phyloP scores from a whole-genome alignment of 1,140 invertebrate genomes.

The Yoshiicerus persimilis region DNA sequence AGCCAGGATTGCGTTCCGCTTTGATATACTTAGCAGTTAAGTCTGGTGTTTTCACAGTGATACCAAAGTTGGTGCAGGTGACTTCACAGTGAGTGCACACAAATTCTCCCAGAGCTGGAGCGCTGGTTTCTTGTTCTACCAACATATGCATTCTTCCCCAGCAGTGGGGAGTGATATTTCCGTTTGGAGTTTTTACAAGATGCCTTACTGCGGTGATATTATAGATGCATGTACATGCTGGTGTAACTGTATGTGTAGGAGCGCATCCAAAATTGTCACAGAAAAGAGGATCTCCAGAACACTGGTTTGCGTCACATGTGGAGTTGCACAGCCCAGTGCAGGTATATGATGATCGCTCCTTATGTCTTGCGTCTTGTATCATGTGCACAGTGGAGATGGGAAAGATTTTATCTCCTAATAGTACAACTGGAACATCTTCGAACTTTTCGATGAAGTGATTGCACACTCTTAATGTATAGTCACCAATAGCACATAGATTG shows the following conservation, averaged over 20 bases:
- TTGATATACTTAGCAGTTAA: background rate
- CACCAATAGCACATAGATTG: background rate
- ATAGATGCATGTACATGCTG: background rate
- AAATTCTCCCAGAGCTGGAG: background rate
- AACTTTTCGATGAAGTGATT: background rate
- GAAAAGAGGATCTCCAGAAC: background rate
- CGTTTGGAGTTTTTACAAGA: background rate
- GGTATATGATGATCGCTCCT: background rate
- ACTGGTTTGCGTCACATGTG: background rate
- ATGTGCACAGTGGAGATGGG: background rate
- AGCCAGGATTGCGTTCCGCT: background rate
- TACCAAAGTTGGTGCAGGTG: background rate
- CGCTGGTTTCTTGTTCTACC: background rate
- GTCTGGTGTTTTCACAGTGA: background rate
- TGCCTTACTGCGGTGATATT: background rate
- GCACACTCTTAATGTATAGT: background rate
- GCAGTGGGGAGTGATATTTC: background rate
- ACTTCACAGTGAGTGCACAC: background rate
- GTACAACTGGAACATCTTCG: background rate
- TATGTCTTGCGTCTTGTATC: background rate
- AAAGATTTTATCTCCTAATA: background rate
- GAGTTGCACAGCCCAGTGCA: background rate
- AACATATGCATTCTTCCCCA: background rate
- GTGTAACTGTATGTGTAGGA: background rate
- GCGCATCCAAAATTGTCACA: background rate